Base-by-base conservation (phyloP, 2,113 vertebrate species). In the Cavia porcellus region DNA sequence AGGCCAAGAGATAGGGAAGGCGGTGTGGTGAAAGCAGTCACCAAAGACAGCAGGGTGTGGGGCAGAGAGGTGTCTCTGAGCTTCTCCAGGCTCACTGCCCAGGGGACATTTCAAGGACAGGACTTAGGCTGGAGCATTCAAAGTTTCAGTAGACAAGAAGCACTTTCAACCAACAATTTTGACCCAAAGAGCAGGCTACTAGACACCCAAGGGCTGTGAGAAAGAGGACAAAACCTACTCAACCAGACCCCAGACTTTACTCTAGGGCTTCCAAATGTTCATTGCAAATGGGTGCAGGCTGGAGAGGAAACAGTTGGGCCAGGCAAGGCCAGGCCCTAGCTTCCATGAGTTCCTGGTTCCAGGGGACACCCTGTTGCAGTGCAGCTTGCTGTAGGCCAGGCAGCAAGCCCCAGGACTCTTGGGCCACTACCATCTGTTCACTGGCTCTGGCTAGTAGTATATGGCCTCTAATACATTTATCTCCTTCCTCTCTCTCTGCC, bases 311-410 rank as follows among this genome's bases (percentile, higher is more conserved):
- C 38, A 61, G 15, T 81, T 52, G 30, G 32, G 47, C 32, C 20
- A 32, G 52, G 61, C 64, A 84, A 74, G 61, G n/a, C 35, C 42
- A n/a, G n/a, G n/a, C n/a, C 14, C 64, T 85, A 66, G 83, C 59
- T 82, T 30, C 86, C 32, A 72, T 81, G 90, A 92, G 75, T 68
- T 59, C 25, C 32, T 72, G 75, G 57, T 80, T 94, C 50, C n/a
- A 66, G 82, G 61, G 5, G 25, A 61, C 22, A 80, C 28, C 4
- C 20, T 17, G 3, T 61, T 30, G n/a, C 72, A n/a, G 25, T 68
- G 25, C 38, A 19, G 22, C 28, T 57, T 42, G 38, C 52, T 57
- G 47, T 7, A 13, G 62, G 57, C 83, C 59, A 52, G 84, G 85
- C 52, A 38, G 74, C 50, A 30, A 61, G 42, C 42, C 20, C 52